These are phyloP conservation scores for Hypomecis atomaria DNA, from an alignment of 2,888 invertebrate genomes.

Conservation along the genomic window DNA sequence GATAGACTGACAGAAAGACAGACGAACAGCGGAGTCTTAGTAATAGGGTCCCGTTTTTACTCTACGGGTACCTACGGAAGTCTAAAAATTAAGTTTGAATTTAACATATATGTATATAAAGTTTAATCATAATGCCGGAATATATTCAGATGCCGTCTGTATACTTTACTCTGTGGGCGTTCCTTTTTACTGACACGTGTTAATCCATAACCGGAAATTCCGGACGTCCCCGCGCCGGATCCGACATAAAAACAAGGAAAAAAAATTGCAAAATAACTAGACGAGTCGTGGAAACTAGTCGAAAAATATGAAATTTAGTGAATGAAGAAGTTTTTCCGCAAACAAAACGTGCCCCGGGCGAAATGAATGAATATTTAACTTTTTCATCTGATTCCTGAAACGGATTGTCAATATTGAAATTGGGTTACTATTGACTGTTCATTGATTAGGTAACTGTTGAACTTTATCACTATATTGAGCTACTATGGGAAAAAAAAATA, in stretches of 20 bases:
- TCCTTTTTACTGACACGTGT: too few species aligned
- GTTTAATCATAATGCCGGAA: too few species aligned
- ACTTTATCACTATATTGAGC: not conserved
- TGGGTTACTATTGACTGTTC: constrained; percentile 15
- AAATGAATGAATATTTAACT: constrained; percentile 21
- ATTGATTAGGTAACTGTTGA: constrained; percentile 6
- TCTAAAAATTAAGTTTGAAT: too few species aligned
- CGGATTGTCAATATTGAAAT: constrained; percentile 13
- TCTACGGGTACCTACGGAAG: too few species aligned
- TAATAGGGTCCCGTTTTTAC: too few species aligned
- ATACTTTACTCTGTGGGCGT: too few species aligned
- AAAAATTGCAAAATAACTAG: not conserved
- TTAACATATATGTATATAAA: too few species aligned
- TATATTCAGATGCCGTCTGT: too few species aligned
- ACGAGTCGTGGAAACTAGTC: not conserved
- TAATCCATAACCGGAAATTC: too few species aligned
- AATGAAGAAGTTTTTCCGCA: constrained; percentile 1
- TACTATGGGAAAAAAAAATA: not conserved
- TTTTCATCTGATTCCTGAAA: constrained; percentile 13
- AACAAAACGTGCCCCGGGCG: constrained; percentile 6
- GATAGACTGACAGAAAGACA: too few species aligned
- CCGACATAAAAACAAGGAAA: not conserved
- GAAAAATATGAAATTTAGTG: constrained; percentile 11
- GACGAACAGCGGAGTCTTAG: too few species aligned
- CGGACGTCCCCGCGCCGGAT: not conserved